phyloP scores from a whole-genome alignment of 2,797 vertebrate genomes.

The Anableps anableps region DNA sequence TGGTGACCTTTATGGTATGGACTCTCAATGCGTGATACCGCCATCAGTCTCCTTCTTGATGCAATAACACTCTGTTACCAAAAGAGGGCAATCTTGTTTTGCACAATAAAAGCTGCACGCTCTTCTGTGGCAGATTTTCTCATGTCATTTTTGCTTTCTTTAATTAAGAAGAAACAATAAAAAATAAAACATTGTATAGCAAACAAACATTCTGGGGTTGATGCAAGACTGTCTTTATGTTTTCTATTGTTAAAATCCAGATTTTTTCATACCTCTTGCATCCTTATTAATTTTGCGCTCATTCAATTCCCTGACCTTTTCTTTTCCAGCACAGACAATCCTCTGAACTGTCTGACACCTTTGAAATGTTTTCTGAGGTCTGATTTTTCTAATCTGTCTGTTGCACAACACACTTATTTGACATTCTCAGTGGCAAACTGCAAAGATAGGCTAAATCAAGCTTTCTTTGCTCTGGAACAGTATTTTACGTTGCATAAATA shows the following conservation, averaged over 20 bases:
- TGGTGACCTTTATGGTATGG: background rate
- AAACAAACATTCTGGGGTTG: background rate
- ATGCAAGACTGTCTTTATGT: background rate
- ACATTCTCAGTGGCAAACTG: background rate
- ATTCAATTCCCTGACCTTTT: conserved; percentile 3
- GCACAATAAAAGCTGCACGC: background rate
- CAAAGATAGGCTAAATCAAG: background rate
- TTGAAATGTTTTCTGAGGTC: conserved; percentile 6
- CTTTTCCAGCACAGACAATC: conserved; percentile 6
- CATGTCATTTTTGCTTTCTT: background rate
- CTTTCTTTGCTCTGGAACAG: background rate
- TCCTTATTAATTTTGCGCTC: conserved; percentile 7
- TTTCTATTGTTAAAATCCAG: background rate
- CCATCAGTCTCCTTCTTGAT: background rate
- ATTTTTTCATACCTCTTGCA: conserved; percentile 11
- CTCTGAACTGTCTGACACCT: conserved; percentile 5
- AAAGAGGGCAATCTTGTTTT: conserved; percentile 47
- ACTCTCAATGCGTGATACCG: background rate
- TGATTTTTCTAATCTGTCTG: conserved; percentile 5
- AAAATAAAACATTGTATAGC: background rate
- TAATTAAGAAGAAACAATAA: background rate
- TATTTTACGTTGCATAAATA: background rate
- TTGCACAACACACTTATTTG: conserved; percentile 1
- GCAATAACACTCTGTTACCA: conserved; percentile 22
- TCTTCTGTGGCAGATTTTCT: background rate